Evolutionary conservation across 2,113 vertebrate species (phyloP).

Genomic region (Hydrolagus affinis): DNA sequence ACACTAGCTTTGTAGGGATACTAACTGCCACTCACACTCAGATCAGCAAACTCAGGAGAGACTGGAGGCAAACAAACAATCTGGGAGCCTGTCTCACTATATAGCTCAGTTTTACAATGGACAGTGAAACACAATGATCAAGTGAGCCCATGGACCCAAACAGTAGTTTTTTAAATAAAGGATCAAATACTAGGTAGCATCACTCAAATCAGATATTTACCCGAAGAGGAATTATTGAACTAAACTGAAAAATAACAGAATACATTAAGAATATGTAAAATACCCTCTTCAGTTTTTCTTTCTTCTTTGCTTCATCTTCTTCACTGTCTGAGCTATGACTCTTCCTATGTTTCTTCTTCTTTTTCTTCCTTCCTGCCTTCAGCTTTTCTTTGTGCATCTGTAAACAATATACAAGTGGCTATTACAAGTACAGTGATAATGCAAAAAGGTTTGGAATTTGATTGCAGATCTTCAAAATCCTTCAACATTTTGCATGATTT

Average conservation of each 20-base stretch:
- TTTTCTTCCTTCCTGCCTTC: slow-evolving; percentile 80
- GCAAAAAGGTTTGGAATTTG: not conserved
- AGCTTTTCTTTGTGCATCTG: slow-evolving; percentile 91
- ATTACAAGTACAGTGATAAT: not conserved
- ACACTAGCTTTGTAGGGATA: no score
- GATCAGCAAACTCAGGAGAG: no score
- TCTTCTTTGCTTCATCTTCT: slow-evolving; percentile 82
- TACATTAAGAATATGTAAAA: not conserved
- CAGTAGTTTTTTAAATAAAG: not conserved
- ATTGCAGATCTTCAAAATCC: not conserved
- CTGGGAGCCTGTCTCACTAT: no score
- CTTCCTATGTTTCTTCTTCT: slow-evolving; percentile 78
- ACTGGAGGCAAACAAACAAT: no score
- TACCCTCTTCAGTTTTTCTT: slow-evolving; percentile 89
- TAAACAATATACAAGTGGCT: slow-evolving; percentile 19
- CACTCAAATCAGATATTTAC: not conserved
- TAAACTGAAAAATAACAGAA: not conserved
- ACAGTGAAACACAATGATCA: no score
- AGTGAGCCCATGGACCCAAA: no score
- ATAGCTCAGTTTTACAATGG: no score
- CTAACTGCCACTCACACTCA: no score
- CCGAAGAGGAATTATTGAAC: not conserved
- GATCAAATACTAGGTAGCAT: not conserved
- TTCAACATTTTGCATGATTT: not conserved
- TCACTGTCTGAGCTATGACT: slow-evolving; percentile 75